Evolutionary conservation across 2,797 vertebrate species (phyloP), one percentile per base, ranked within the genome.

Genomic region (Xyrichtys novacula): DNA sequence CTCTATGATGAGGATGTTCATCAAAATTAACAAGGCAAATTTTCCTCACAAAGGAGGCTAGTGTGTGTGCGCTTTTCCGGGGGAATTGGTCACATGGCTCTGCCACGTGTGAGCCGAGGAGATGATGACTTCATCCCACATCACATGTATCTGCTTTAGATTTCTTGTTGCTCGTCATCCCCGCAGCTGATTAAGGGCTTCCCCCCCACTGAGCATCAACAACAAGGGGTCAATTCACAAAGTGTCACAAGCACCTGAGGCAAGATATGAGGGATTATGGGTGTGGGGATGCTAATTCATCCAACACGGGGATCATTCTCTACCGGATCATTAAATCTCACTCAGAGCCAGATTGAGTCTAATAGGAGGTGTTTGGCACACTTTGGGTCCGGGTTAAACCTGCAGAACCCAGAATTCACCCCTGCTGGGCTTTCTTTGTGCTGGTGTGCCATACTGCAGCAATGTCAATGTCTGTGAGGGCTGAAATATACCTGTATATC

Each of bases 1-100:
- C 39, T 31, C 6, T 20, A n/a, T n/a, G 39, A 59, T 54, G 71
- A 65, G 59, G 42, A 28, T 50, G 50, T 64, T 44, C 5, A 43
- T 71, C 68, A 57, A 34, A 38, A 34, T 65, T 56, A 61, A 71
- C 4, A 58, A 65, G 75, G 64, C 39, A 67, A 63, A 53, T 47
- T 7, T 7, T 64, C 67, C 61, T 49, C 76, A 93, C 90, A 88
- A 91, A 90, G 87, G 95, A 93, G 94, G 94, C 95, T 92, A 88
- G 90, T 94, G 93, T 92, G 93, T 44, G 43, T 92, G 94, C 89
- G 87, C 78, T 92, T 87, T 92, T 93, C 93, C 91, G 90, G 56
- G 90, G 56, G 78, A 85, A 66, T 85, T 76, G 82, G 84, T 90
- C 90, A 89, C 88, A 80, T 80, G 87, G 76, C 65, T 67, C 43